Conservation (phyloP, 92 coral and sea anemone species). For the Muricea muricata region DNA sequence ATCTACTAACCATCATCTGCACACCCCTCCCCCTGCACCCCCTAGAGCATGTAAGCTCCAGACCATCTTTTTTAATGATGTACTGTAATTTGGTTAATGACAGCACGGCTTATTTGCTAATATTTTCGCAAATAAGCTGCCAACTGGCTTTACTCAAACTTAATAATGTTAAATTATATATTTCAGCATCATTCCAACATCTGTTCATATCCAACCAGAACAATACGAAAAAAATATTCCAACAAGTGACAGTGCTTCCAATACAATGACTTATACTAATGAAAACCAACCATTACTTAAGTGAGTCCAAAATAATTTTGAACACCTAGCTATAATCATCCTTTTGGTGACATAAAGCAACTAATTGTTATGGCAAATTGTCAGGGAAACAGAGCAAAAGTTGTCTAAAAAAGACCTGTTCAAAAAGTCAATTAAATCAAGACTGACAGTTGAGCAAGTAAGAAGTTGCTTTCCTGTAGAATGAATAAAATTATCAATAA, state of each 20-base stretch:
- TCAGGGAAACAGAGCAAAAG: neutral
- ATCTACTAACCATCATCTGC: too few species aligned
- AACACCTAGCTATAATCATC: too few species aligned
- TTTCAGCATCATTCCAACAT: conserved; percentile 27
- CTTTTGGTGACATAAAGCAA: too few species aligned
- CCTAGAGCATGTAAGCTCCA: too few species aligned
- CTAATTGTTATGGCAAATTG: neutral
- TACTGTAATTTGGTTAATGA: too few species aligned
- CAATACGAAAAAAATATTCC: neutral
- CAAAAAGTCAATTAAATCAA: conserved; percentile 34
- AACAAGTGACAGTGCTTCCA: conserved; percentile 2
- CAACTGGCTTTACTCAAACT: neutral
- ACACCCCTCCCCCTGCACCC: too few species aligned
- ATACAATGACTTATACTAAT: neutral
- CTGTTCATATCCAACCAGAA: conserved; percentile 20
- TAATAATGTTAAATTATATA: neutral
- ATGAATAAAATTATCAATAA: too few species aligned
- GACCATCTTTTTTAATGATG: too few species aligned
- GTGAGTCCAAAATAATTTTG: neutral
- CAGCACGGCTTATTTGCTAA: too few species aligned
- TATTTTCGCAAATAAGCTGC: too few species aligned
- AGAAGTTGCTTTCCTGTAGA: neutral
- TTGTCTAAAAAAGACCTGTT: conserved; percentile 7
- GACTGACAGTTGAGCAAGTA: conserved; percentile 35
- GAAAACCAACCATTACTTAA: conserved; percentile 21